Conservation (phyloP, 2,888 invertebrate species). For the Pollenia labialis region DNA sequence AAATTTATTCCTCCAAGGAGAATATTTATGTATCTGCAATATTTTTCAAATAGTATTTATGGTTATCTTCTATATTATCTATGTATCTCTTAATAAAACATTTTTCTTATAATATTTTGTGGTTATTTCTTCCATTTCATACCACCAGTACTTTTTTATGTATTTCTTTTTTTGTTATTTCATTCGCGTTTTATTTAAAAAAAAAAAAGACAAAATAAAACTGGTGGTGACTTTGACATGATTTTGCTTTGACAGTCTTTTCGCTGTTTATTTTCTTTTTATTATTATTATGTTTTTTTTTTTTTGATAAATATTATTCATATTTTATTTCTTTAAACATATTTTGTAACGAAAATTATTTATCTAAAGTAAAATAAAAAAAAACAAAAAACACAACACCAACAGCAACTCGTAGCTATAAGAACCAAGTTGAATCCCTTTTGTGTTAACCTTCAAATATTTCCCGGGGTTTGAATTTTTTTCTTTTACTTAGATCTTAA, state of each 20-base stretch:
- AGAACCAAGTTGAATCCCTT: too few species aligned
- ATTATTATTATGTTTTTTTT: slow-evolving; percentile 1
- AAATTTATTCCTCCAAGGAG: too few species aligned
- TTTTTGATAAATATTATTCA: slow-evolving; percentile 15
- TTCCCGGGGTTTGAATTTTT: too few species aligned
- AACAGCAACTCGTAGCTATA: too few species aligned
- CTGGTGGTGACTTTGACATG: slow-evolving; percentile 26
- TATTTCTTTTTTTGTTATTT: background rate
- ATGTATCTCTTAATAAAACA: background rate
- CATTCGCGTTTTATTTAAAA: slow-evolving; percentile 3
- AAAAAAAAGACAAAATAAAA: background rate
- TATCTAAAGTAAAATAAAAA: too few species aligned
- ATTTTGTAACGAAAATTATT: too few species aligned
- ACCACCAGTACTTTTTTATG: background rate
- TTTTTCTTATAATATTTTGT: slow-evolving; percentile 5
- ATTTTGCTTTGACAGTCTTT: slow-evolving; percentile 1
- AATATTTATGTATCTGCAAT: too few species aligned
- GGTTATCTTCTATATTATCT: background rate
- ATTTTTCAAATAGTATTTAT: background rate
- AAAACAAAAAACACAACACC: too few species aligned
- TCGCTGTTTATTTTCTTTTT: background rate
- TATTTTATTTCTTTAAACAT: background rate
- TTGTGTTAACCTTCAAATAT: too few species aligned
- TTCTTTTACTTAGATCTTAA: too few species aligned
- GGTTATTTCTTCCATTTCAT: slow-evolving; percentile 4